Conservation (phyloP, 2,797 vertebrate species). For the Poecilia picta region DNA sequence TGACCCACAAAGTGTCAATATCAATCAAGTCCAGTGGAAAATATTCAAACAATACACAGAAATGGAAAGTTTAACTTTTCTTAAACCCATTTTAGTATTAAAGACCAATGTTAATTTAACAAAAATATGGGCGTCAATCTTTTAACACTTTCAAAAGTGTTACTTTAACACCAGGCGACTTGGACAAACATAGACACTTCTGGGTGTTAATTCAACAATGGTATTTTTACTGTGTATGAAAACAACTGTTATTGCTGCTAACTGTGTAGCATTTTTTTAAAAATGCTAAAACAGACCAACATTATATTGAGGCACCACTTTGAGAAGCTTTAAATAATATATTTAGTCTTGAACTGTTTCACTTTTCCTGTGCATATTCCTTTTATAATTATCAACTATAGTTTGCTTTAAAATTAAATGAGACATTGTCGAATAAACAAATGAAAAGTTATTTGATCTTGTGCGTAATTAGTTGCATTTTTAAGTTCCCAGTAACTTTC, state of each 20-base stretch:
- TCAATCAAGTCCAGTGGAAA: too few relatives aligned
- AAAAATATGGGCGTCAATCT: too few relatives aligned
- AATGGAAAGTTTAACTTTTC: too few relatives aligned
- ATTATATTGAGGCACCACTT: not conserved
- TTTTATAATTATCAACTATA: not conserved
- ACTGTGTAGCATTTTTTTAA: not conserved
- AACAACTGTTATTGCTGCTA: not conserved
- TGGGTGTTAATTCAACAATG: too few relatives aligned
- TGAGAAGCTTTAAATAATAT: not conserved
- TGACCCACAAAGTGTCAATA: too few relatives aligned
- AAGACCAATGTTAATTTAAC: too few relatives aligned
- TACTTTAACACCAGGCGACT: too few relatives aligned
- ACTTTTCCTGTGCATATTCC: not conserved
- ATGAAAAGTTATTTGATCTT: not conserved
- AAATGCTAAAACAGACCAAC: not conserved
- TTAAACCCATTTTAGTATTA: too few relatives aligned
- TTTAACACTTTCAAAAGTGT: too few relatives aligned
- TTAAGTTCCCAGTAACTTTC: conserved; percentile 4
- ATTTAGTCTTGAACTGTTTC: not conserved
- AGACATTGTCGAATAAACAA: not conserved
- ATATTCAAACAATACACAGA: too few relatives aligned
- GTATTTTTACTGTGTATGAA: too few relatives aligned
- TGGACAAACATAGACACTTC: too few relatives aligned
- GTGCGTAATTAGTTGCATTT: not conserved
- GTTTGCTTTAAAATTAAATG: not conserved